Evolutionary conservation across 1,140 invertebrate species (phyloP), one percentile per base, ranked within the genome.

Genomic region (Anagrus nilaparvatae): DNA sequence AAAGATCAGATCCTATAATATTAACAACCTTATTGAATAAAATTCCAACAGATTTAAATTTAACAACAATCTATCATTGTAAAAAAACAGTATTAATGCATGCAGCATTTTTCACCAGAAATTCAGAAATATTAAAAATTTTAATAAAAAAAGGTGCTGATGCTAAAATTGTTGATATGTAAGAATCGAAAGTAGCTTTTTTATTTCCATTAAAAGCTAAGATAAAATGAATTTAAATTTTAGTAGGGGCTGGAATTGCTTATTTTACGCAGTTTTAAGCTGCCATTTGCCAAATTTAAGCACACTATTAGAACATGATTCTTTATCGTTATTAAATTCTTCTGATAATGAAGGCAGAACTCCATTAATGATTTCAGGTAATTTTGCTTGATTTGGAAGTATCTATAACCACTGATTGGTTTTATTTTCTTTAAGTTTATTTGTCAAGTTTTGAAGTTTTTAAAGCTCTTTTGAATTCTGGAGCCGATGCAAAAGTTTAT

Each of bases 291-390:
- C 25, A 27, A 56, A 70, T 47, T 60, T 70, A 2, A 44, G 44
- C 10, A 48, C 60, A 10, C 51, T 72, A n/a, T 44, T 73, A 16
- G n/a, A n/a, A n/a, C n/a, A n/a, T n/a, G 58, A 69, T 19, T 38
- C 50, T 8, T 64, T 63, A 5, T 54, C 59, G 1, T 44, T 50
- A 2, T 50, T 68, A 7, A 58, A 72, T 43, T 45, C 32, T 12
- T 23, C 17, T n/a, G 49, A 54, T 24, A 17, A 13, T 1, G 24
- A 43, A 5, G 48, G 52, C 2, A 36, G 53, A 29, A 58, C 56
- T 9, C 48, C 56, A 1, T 42, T 60, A 8, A 58, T 58, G 54
- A 44, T 41, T 5, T 52, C 55, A 23, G 49, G 47, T 56, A 45
- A 27, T 24, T 20, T 5, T n/a, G n/a, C n/a, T n/a, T n/a, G n/a